Evolutionary conservation across 1,140 invertebrate genomes (phyloP).

Genomic region (Plectrocnemia conspersa): DNA sequence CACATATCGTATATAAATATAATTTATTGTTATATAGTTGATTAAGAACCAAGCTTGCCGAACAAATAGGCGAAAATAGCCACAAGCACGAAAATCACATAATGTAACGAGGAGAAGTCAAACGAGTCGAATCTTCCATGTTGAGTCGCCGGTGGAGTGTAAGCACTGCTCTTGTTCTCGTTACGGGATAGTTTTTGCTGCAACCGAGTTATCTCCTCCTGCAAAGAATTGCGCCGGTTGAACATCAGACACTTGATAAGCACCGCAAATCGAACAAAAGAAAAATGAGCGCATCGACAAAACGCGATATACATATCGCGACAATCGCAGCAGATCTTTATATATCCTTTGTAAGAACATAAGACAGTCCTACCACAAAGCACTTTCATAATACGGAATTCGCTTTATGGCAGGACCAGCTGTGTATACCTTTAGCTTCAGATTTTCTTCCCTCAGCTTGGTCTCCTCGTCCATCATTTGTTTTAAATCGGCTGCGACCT

Average conservation of each 20-base stretch:
- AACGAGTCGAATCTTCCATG: not conserved
- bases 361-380: not conserved
- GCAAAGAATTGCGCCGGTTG: slow-evolving; percentile 5
- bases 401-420: too few relatives aligned
- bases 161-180: slow-evolving; percentile 14
- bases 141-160: slow-evolving; percentile 23
- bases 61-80: slow-evolving; percentile 25
- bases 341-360: not conserved
- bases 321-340: not conserved
- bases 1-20: too few relatives aligned
- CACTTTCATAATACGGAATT: too few relatives aligned
- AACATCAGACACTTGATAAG: not conserved
- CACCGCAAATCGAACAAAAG: not conserved
- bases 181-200: slow-evolving; percentile 8
- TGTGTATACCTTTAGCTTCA: slow-evolving; percentile 69
- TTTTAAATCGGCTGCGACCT: slow-evolving; percentile 67
- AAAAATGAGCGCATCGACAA: not conserved
- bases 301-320: not conserved
- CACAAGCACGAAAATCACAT: slow-evolving; percentile 13
- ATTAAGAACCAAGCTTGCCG: slow-evolving; percentile 29
- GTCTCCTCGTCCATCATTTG: slow-evolving; percentile 70
- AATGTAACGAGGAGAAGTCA: slow-evolving; percentile 22
- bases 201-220: slow-evolving; percentile 27
- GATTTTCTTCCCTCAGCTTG: slow-evolving; percentile 73
- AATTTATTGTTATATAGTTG: not conserved